Evolutionary conservation across 2,888 invertebrate species (phyloP), one percentile per base, ranked within the genome.

Genomic region (Atethmia centrago): DNA sequence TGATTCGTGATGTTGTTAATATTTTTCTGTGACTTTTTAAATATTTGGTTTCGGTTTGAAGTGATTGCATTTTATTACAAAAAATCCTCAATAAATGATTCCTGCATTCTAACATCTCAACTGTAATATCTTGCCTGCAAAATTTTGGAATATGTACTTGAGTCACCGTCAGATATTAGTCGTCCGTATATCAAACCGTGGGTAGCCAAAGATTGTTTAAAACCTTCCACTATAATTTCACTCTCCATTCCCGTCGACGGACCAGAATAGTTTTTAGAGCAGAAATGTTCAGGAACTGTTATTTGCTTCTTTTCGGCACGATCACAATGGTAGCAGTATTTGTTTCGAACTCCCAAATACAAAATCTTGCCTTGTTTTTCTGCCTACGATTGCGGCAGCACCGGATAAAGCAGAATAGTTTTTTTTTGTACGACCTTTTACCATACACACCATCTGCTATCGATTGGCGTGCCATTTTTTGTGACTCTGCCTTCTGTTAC

Each of bases 401-500:
- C 55, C 55, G 25, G 55, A 28, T 28, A 28, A 28, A 55, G 55
- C 58, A 0, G 58, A 36, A 58, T 19, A 58, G 31, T 58, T 58
- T 58, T 58, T 58, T 58, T 36, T 58, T 7, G 36, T 58, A 58
- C 56, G 56, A 58, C 56, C 56, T 58, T 58, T 58, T 58, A 58
- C 19, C 56, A 21, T 58, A 58, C 56, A 58, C 36, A 58, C 56
- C 56, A 58, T 58, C 36, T 58, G 56, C 31, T 58, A 58, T 58
- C 36, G 19, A 31, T 19, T 28, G 56, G 56, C 31, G 56, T 56
- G 19, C 31, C 19, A 56, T 56, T 31, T 4, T 56, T 56, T 14
- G 58, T 21, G 4, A 58, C 58, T 40, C 58, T 58, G 58, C 58
- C 58, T 58, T 58, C 58, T 58, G 36, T 36, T 31, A 21, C 40